Conservation (phyloP, 2,888 invertebrate genomes). For the Capitulum mitella region DNA sequence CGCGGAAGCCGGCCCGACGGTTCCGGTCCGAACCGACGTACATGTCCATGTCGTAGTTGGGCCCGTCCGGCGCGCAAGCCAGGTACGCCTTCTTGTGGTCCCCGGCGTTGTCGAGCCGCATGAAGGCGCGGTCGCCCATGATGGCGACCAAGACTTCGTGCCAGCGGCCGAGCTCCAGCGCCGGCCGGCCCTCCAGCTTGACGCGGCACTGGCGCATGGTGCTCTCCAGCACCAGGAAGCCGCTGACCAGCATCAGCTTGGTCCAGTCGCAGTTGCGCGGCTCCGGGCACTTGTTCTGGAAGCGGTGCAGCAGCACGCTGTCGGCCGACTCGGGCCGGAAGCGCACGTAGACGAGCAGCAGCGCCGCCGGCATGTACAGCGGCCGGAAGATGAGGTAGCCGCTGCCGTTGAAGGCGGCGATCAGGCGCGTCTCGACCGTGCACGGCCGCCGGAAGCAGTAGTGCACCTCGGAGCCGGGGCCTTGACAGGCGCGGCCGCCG, state of each 20-base stretch:
- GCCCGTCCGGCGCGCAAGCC: background rate
- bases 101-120: constrained; percentile 1
- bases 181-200: background rate
- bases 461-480: constrained; percentile 14
- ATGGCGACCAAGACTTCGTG: constrained; percentile 4
- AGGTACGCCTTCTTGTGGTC: background rate
- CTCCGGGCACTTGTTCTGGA: constrained; percentile 25
- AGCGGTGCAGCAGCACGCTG: constrained; percentile 11
- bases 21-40: background rate
- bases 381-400: constrained; percentile 12
- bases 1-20: background rate
- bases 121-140: constrained; percentile 17
- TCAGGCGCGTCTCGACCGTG: background rate
- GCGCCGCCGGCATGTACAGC: background rate
- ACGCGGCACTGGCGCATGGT: background rate
- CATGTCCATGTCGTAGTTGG: constrained; percentile 26
- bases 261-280: constrained; percentile 12
- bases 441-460: constrained; percentile 23
- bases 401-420: constrained; percentile 16
- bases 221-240: background rate
- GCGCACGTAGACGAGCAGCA: constrained; percentile 4
- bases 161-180: constrained; percentile 5
- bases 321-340: constrained; percentile 10
- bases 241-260: background rate
- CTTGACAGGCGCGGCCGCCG: background rate